Evolutionary conservation across 2,797 vertebrate genomes (phyloP).

Genomic region (Loriculus beryllinus): DNA sequence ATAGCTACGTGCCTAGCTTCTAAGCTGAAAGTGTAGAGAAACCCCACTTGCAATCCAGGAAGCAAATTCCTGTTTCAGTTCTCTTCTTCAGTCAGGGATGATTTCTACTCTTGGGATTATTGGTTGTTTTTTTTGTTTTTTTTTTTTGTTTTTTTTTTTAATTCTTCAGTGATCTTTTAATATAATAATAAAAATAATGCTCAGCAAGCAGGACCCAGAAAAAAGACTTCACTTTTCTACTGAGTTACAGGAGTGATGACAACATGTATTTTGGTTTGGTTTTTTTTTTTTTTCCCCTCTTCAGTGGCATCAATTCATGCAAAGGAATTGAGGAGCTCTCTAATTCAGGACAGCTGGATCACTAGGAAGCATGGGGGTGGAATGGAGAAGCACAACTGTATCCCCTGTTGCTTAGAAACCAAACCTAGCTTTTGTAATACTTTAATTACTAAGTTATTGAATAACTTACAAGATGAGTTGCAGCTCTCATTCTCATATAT

Average conservation of each 20-base stretch:
- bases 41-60: not conserved
- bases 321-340: not conserved
- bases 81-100: not conserved
- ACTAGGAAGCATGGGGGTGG: not conserved
- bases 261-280: not conserved
- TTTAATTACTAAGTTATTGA: not conserved
- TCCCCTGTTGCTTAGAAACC: not conserved
- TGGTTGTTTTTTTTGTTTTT: not conserved
- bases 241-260: not conserved
- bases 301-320: not conserved
- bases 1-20: not conserved
- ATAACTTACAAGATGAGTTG: not conserved
- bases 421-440: not conserved
- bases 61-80: not conserved
- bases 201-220: not conserved
- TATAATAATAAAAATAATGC: not conserved
- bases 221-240: not conserved
- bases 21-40: not conserved
- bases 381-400: not conserved
- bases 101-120: not conserved
- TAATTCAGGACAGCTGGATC: not conserved
- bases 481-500: not conserved
- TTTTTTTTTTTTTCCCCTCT: not conserved
- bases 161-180: not conserved
- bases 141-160: not conserved